phyloP scores from a whole-genome alignment of 2,888 invertebrate species.

The Blera fallax region DNA sequence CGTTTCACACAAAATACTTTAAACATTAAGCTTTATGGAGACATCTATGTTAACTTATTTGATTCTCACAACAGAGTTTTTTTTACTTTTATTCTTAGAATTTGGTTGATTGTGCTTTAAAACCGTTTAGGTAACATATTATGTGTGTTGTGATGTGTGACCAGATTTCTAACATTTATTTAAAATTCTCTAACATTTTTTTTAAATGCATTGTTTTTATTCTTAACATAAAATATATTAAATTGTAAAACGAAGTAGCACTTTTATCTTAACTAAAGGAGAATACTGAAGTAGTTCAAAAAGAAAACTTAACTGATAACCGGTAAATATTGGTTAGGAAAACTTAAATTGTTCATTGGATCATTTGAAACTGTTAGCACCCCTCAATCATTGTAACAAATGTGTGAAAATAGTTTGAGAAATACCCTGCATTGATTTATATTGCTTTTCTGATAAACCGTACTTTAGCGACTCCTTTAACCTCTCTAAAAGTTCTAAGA shows the following conservation, averaged over 20 bases:
- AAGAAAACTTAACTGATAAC: too few relatives aligned
- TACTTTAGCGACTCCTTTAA: neutral
- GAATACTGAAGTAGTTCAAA: slow-evolving; percentile 24
- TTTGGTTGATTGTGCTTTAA: slow-evolving; percentile 55
- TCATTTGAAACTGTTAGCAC: slow-evolving; percentile 36
- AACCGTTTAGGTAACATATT: neutral
- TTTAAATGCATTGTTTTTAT: neutral
- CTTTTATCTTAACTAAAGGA: neutral
- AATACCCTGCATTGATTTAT: slow-evolving; percentile 46
- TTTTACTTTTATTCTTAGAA: neutral
- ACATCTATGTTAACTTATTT: neutral
- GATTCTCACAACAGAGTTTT: slow-evolving; percentile 2
- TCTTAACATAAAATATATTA: neutral
- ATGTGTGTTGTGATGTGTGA: slow-evolving; percentile 1
- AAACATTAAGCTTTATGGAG: slow-evolving; percentile 16
- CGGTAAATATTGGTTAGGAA: slow-evolving; percentile 29
- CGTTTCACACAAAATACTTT: slow-evolving; percentile 22
- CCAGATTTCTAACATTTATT: neutral
- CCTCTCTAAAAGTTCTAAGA: slow-evolving; percentile 5
- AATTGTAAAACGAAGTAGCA: neutral
- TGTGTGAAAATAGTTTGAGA: slow-evolving; percentile 16
- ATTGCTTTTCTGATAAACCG: neutral
- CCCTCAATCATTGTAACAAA: slow-evolving; percentile 30
- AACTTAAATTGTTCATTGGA: slow-evolving; percentile 3
- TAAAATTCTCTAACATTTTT: neutral